Base-by-base conservation (phyloP, 2,113 vertebrate genomes). In the Coptodon bakossiorum region DNA sequence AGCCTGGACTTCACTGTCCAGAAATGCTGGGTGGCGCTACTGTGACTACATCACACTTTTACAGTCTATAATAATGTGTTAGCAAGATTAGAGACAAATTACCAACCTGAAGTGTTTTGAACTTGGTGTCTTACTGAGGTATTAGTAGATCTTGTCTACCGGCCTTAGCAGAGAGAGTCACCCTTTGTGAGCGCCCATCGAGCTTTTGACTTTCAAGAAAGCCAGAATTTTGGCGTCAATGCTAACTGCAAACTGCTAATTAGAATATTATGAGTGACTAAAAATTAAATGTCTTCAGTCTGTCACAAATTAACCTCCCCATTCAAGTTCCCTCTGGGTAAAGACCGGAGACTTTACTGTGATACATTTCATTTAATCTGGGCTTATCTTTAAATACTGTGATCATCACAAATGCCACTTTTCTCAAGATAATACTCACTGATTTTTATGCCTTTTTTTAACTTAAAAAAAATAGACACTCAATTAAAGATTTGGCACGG, bases 401-500 rank as follows among this genome's bases (percentile, higher is more conserved):
- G 78, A 91, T 90, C 45, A 85, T 22, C 24, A 54, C 38, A 90
- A 86, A 83, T 88, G 84, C 14, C 71, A 83, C 68, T 80, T 83
- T 82, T 88, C 45, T 79, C 48, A 9, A 48, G 57, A 86, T 86
- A 87, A 92, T 88, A 40, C 86, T 34, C 52, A 84, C 34, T 83
- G 61, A 91, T 89, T 88, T 91, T 79, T 22, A 81, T 88, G 56
- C 48, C 80, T 83, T 87, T 90, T 81, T 61, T 63, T 61, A 82
- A 87, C 80, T 66, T 48, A 4, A 61, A 82, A 29, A 22, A 79
- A 27, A 80, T 9, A 34, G 48, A 45, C 57, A 40, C 52, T 93
- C 90, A 91, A 90, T 94, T 90, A 92, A 90, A 78, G 38, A 45
- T 27, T 34, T 88, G 90, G 83, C 88, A 79, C 2, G 1, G 50